These are phyloP conservation scores for Cotesia glomerata DNA, from an alignment of 1,140 invertebrate species.

Conservation along the genomic window DNA sequence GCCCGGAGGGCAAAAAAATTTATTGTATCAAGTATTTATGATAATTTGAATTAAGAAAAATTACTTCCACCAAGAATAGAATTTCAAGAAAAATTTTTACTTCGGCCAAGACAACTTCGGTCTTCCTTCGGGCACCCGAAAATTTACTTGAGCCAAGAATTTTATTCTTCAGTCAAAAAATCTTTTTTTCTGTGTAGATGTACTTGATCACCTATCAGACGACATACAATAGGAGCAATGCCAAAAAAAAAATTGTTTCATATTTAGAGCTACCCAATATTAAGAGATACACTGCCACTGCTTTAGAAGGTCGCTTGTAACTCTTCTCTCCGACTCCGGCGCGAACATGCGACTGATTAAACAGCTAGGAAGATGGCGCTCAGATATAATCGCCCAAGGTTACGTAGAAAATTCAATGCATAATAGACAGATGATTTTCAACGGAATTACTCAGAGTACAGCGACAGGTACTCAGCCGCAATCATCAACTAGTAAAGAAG, in stretches of 20 bases:
- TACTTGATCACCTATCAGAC: background rate
- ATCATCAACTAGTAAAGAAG: no score
- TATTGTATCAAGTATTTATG: no score
- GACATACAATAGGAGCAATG: slow-evolving; percentile 2
- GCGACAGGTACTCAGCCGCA: no score
- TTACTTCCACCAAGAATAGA: no score
- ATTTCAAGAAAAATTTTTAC: no score
- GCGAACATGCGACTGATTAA: slow-evolving; percentile 5
- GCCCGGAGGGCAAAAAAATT: no score
- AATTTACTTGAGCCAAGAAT: no score
- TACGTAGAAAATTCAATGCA: background rate
- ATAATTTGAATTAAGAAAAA: no score
- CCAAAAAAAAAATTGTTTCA: background rate
- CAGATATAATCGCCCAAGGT: background rate
- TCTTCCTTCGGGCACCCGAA: no score
- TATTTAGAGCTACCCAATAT: slow-evolving; percentile 1
- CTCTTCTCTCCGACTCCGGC: background rate
- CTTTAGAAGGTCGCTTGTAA: slow-evolving; percentile 6
- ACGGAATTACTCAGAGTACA: background rate
- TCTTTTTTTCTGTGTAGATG: no score
- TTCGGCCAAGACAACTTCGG: no score
- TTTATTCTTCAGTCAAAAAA: no score
- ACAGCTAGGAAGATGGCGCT: background rate
- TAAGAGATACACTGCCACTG: slow-evolving; percentile 20
- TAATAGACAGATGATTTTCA: background rate